These are phyloP conservation scores for Caradrina clavipalpis DNA, from an alignment of 2,888 invertebrate species.

Conservation along the genomic window DNA sequence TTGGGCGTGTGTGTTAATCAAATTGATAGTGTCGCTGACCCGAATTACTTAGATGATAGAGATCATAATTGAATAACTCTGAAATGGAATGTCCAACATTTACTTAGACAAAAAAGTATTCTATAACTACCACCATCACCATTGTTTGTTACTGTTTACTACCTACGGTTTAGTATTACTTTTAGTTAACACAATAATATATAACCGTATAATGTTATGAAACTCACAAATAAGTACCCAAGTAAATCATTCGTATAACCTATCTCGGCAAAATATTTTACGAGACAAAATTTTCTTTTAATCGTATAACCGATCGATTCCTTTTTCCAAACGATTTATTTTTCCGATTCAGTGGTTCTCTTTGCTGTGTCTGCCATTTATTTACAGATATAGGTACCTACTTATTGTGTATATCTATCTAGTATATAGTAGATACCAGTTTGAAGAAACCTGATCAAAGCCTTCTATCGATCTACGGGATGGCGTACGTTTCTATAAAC, in stretches of 20 bases:
- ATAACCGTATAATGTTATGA: too few species aligned
- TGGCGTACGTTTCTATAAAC: not conserved
- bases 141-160: too few species aligned
- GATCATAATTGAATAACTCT: conserved; percentile 18
- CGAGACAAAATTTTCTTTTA: not conserved
- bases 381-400: not conserved
- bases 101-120: too few species aligned
- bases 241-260: too few species aligned
- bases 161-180: too few species aligned
- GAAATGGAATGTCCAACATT: not conserved
- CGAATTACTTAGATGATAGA: conserved; percentile 13
- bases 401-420: too few species aligned
- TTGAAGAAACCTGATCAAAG: conserved; percentile 49
- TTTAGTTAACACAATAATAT: too few species aligned
- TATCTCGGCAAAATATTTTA: not conserved
- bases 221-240: not conserved
- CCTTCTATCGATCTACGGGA: conserved; percentile 28
- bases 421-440: conserved; percentile 5
- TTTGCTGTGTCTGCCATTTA: conserved; percentile 5
- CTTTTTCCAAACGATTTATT: conserved; percentile 29
- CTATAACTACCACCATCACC: too few species aligned
- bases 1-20: conserved; percentile 27
- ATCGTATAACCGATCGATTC: not conserved
- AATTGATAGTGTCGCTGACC: conserved; percentile 37
- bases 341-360: conserved; percentile 26